Percentiles rank a stretch among this genome's conserved stretches.
These are phyloP conservation scores for Ptiloglossa arizonensis DNA, from an alignment of 1,140 invertebrate species.

Conservation along the genomic window DNA sequence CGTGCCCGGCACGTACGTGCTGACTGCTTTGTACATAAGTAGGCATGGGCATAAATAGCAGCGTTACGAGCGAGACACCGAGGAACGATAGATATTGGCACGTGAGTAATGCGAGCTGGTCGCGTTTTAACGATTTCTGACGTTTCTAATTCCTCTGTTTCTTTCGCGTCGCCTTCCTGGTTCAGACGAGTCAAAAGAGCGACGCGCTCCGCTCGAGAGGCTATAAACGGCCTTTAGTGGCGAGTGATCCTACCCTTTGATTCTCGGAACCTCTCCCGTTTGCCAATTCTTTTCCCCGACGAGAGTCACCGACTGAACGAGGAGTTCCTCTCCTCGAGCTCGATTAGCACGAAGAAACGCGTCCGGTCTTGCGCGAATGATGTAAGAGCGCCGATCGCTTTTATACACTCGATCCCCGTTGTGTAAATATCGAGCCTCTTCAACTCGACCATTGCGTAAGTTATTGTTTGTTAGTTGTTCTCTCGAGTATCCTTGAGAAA, in stretches of 20 bases:
- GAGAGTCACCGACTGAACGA: neutral
- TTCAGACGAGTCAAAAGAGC: conserved; percentile 12
- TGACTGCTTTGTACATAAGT: conserved; percentile 46
- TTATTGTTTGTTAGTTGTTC: too few species aligned
- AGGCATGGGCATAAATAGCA: conserved; percentile 42
- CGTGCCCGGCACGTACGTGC: conserved; percentile 40
- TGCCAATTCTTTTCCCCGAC: conserved; percentile 22
- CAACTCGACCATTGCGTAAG: too few species aligned
- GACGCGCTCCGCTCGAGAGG: conserved; percentile 8
- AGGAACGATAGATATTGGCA: conserved; percentile 10
- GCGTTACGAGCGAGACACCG: neutral
- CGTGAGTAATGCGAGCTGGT: conserved; percentile 43
- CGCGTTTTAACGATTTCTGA: conserved; percentile 51
- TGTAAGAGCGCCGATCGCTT: neutral
- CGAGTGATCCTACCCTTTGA: conserved; percentile 24
- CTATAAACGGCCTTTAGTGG: conserved; percentile 44
- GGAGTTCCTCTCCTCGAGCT: neutral
- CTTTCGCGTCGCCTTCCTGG: conserved; percentile 23
- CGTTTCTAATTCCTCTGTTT: conserved; percentile 27
- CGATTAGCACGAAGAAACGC: conserved; percentile 20
- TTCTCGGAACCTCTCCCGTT: conserved; percentile 26
- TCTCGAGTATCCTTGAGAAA: too few species aligned
- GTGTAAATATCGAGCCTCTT: too few species aligned
- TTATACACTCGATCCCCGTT: too few species aligned
- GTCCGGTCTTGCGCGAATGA: neutral